Base-by-base conservation (phyloP, 2,888 invertebrate genomes). In the Drosophila engyochracea region DNA sequence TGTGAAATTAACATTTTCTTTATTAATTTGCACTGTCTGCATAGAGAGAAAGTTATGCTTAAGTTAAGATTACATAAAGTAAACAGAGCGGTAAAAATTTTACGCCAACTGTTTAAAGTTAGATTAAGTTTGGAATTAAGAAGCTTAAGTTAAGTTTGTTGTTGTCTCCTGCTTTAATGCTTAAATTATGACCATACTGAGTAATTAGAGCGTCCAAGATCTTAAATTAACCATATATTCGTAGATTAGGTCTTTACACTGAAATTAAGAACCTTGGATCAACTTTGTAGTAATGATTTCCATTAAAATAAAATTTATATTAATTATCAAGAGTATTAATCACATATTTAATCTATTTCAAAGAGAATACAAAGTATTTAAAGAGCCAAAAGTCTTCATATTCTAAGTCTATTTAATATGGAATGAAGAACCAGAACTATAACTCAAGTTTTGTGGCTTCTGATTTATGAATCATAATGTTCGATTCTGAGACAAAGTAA, bases 1-100 rank as follows among this genome's bases (percentile, higher is more conserved):
- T 84, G 88, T 63, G 65, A 67, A 78, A 73, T 79, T 76, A 64
- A 52, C 59, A 71, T 61, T 55, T 76, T 68, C n/a, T 51, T 67
- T 37, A 61, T 66, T 66, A 55, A 30, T 39, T 55, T 39, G 10
- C 14, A 30, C 22, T 39, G 52, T 22, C 16, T 28, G 28, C n/a
- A 3, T 3, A 16, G 9, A 14, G 7, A 12, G 12, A 28, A 9
- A n/a, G 41, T 25, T 47, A 47, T 47, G 22, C 25, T 25, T 16
- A 47, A 47, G 16, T 25, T 47, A 2, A 47, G 25, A 47, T 47
- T 47, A 47, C 47, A 16, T 16, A 47, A 47, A 25, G 47, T 25
- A 9, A 25, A 25, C 16, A 25, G 4, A 25, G 16, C 9, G 0
- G 0, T 47, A 7, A 16, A 25, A 25, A 47, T 16, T 9, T 9